Base-by-base conservation (phyloP, 2,113 vertebrate species). In the Siphamia tubifer region DNA sequence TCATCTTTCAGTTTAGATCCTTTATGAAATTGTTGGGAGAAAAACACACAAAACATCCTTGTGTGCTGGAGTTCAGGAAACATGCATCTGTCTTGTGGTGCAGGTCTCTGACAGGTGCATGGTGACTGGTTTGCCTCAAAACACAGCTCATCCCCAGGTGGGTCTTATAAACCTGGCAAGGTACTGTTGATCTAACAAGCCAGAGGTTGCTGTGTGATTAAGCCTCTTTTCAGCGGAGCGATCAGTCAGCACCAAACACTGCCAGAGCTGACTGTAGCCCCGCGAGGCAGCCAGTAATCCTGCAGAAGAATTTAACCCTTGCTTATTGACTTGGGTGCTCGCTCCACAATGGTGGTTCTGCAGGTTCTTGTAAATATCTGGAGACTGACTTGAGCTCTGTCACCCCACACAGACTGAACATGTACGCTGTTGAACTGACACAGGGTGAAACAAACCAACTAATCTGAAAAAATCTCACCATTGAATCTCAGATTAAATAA, bases 121-220 rank as follows among this genome's bases (percentile, higher is more conserved):
- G 9, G 54, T 49, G 64, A 74, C 84, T 73, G 75, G 77, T 75
- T 61, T 43, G 62, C 72, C 71, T 81, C 65, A 58, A 76, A 82
- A 76, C 71, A 74, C 68, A 49, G 57, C 83, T 83, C 74, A 81
- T 79, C 77, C 82, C 85, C 69, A 74, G 86, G 87, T 91, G 85
- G 76, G 79, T 74, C 75, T 76, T 76, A 74, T 25, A 83, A 82
- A 82, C 65, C 70, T 67, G 69, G 83, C 77, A 71, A 79, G 80
- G 54, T 73, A 58, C 56, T 87, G 91, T 90, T 92, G 89, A 90
- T 86, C 86, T 84, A 89, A 84, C 85, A 88, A 82, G 69, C 84
- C 56, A 68, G 30, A 79, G 89, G 90, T 91, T 92, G 89, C 89
- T 85, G 87, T 85, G 87, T 85, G 85, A 92, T 91, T 91, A 91